Base-by-base conservation (phyloP, 2,113 vertebrate species). In the Pogona vitticeps region DNA sequence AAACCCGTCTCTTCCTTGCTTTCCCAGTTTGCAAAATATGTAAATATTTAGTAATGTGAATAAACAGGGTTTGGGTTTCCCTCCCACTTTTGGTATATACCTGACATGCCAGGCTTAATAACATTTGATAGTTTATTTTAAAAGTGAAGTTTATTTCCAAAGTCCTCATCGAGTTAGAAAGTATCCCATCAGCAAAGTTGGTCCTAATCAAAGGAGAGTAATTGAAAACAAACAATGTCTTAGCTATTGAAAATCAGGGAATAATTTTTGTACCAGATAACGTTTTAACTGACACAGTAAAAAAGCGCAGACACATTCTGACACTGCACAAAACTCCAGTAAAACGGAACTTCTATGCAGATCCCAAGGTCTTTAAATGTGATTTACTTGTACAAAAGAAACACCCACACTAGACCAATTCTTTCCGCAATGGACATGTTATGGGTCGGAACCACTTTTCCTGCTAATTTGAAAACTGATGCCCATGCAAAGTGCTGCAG, bases 31-130 rank as follows among this genome's bases (percentile, higher is more conserved):
- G 83, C 38, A 42, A 72, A 63, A 79, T 86, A 86, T 83, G 75
- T 75, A 79, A 86, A 83, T 73, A 83, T 89, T 83, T 89, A 89
- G 84, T 58, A 86, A 83, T 83, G 67, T 58, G 84, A 83, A 83
- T 83, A 83, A 79, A 89, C 84, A 89, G 65, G 28, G 40, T 73
- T 87, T 79, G n/a, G 42, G 33, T 78, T 42, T 59, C 40, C 13
- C 21, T 42, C n/a, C 31, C n/a, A 42, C 59, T 73, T 90, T 79
- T 76, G 82, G 79, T 58, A 80, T 36, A 72, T 38, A 84, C 86
- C 52, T 76, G 40, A 42, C 76, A 79, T 83, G 61, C 33, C 67
- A 79, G 75, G 40, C 83, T 79, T 80, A 86, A 83, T 83, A 86
- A 86, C 40, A 79, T 73, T 78, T 72, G 84, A 83, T 72, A 46